These are phyloP conservation scores for Rhabditoides inermis DNA, from an alignment of 2,888 invertebrate species.

Conservation along the genomic window DNA sequence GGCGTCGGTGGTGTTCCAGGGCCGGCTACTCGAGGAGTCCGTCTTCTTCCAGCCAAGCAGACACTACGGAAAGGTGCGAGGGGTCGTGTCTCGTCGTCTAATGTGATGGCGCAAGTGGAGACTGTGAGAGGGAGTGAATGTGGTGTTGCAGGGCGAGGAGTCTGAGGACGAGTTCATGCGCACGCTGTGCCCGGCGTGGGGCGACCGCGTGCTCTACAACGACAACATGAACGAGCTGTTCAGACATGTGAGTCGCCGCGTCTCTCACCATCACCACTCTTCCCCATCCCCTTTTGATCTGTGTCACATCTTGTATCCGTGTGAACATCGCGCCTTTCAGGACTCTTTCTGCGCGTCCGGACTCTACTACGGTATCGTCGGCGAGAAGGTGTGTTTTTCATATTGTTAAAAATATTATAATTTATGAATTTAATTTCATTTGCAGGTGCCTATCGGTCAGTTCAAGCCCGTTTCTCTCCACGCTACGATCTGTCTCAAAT, in stretches of 20 bases:
- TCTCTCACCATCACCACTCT: background rate
- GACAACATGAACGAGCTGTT: conserved; percentile 30
- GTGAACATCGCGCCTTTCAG: conserved; percentile 15
- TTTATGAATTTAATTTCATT: too few species aligned
- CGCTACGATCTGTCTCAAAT: conserved; percentile 35
- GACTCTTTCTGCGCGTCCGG: conserved; percentile 41
- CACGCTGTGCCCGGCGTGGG: conserved; percentile 35
- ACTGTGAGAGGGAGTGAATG: too few species aligned
- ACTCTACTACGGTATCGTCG: conserved; percentile 40
- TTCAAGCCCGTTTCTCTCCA: conserved; percentile 35
- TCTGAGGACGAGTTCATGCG: conserved; percentile 33
- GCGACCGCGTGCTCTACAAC: conserved; percentile 34
- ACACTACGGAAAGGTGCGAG: too few species aligned
- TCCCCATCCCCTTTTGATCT: background rate
- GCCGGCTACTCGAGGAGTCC: conserved; percentile 27
- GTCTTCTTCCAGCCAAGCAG: conserved; percentile 33
- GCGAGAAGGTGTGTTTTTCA: conserved; percentile 20
- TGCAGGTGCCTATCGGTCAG: too few species aligned
- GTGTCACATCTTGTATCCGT: background rate
- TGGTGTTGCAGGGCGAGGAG: too few species aligned
- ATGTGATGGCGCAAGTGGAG: too few species aligned
- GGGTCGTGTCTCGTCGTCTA: too few species aligned
- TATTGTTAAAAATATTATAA: too few species aligned
- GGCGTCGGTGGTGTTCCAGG: conserved; percentile 26
- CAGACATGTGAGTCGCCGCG: conserved; percentile 23